Percentiles rank a stretch among this genome's conserved stretches.
phyloP scores from a whole-genome alignment of 2,797 vertebrate species.

The Hypotaenidia okinawae region DNA sequence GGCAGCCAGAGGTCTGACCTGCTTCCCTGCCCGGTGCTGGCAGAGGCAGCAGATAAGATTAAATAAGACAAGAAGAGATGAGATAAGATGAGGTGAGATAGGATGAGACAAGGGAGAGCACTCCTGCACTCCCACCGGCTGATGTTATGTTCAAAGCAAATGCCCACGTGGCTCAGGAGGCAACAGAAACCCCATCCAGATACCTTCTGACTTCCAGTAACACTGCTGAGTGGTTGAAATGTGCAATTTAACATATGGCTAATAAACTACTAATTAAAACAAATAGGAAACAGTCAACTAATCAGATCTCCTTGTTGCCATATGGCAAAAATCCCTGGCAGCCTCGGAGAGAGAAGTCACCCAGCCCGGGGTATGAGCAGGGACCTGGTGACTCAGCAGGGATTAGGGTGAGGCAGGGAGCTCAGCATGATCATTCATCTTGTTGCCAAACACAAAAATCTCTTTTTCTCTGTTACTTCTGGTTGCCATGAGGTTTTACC shows the following conservation, averaged over 20 bases:
- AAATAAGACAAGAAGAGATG: neutral
- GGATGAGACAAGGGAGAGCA: neutral
- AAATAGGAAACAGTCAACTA: slow-evolving; percentile 69
- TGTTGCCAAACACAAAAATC: neutral
- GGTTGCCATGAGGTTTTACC: neutral
- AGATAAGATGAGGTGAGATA: fast-evolving
- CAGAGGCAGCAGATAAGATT: neutral
- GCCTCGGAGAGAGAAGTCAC: slow-evolving; percentile 6
- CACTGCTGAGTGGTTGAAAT: neutral
- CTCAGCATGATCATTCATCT: neutral
- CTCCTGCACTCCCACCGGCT: neutral
- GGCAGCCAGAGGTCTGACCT: neutral
- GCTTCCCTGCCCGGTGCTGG: neutral
- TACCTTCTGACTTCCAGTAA: neutral
- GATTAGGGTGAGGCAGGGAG: neutral
- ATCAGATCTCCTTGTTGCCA: slow-evolving; percentile 49
- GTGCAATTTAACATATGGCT: slow-evolving; percentile 64
- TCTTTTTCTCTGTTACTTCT: neutral
- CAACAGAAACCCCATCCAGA: neutral
- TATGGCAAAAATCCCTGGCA: slow-evolving; percentile 63
- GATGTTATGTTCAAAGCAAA: neutral
- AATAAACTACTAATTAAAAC: slow-evolving; percentile 66
- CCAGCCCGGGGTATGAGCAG: neutral
- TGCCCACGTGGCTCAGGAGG: neutral
- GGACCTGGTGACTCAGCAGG: slow-evolving; percentile 16